Evolutionary conservation across 1,140 invertebrate species (phyloP).

Genomic region (Drosophila santomea): DNA sequence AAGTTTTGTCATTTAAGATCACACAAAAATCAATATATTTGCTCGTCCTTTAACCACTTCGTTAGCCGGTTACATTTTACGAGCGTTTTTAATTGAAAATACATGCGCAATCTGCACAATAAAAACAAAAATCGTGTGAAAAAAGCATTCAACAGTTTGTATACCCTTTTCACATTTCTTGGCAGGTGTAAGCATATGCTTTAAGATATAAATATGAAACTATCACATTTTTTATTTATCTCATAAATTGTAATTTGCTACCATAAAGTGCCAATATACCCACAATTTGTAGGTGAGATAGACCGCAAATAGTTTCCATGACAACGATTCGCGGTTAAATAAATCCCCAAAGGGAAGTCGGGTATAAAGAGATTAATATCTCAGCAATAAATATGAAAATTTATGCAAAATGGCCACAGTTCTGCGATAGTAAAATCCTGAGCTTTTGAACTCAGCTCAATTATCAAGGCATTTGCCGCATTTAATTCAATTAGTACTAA

Average conservation of each 20-base stretch:
- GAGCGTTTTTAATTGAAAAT: constrained; percentile 31
- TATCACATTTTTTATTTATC: no score
- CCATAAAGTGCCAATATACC: neutral
- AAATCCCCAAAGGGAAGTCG: constrained; percentile 32
- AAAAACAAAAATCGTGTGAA: neutral
- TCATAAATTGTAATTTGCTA: neutral
- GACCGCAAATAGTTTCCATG: constrained; percentile 35
- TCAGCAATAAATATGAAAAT: constrained; percentile 19
- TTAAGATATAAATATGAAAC: no score
- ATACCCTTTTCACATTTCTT: neutral
- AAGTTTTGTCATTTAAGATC: neutral
- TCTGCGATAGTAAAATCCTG: neutral
- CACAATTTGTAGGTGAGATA: neutral
- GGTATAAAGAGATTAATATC: constrained; percentile 46
- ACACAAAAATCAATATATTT: constrained; percentile 27
- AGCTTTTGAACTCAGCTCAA: constrained; percentile 8
- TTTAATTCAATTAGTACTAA: constrained; percentile 22
- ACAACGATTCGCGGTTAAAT: constrained; percentile 34
- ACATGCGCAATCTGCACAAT: neutral
- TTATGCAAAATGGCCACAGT: constrained; percentile 7
- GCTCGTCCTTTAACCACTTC: neutral
- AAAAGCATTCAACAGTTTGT: neutral
- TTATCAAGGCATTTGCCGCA: constrained; percentile 20
- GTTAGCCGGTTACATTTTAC: constrained; percentile 1
- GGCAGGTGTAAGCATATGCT: no score